These are phyloP conservation scores for Seira ritae DNA, from an alignment of 2,888 invertebrate species.

Conservation along the genomic window DNA sequence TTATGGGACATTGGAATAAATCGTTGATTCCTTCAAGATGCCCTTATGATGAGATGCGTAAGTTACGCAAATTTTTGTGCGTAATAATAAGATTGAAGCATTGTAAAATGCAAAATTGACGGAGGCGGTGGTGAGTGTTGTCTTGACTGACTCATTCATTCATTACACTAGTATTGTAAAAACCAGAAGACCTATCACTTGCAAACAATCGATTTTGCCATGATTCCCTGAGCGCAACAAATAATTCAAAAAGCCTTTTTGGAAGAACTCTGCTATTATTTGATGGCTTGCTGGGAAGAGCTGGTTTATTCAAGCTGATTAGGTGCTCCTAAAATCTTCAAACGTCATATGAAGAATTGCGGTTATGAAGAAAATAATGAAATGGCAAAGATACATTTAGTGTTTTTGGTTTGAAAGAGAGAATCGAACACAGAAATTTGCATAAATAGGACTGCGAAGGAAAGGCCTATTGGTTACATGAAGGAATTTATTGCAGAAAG, in stretches of 20 bases:
- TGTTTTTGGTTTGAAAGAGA: neutral
- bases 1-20: constrained; percentile 21
- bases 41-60: no score
- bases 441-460: neutral
- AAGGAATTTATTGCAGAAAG: constrained; percentile 11
- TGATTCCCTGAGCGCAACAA: constrained; percentile 16
- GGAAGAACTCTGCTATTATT: neutral
- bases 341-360: neutral
- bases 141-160: no score
- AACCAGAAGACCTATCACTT: constrained; percentile 39
- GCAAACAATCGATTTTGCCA: constrained; percentile 40
- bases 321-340: neutral
- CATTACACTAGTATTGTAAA: neutral
- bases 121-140: no score
- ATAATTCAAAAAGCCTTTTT: neutral
- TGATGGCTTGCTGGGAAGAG: constrained; percentile 36
- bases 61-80: no score
- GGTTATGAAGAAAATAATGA: neutral
- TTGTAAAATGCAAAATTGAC: neutral
- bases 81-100: neutral
- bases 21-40: neutral
- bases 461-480: neutral
- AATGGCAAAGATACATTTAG: neutral
- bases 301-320: constrained; percentile 25
- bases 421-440: no score